These are phyloP conservation scores for Anthophora plumipes DNA, from an alignment of 2,888 invertebrate genomes.

Conservation along the genomic window DNA sequence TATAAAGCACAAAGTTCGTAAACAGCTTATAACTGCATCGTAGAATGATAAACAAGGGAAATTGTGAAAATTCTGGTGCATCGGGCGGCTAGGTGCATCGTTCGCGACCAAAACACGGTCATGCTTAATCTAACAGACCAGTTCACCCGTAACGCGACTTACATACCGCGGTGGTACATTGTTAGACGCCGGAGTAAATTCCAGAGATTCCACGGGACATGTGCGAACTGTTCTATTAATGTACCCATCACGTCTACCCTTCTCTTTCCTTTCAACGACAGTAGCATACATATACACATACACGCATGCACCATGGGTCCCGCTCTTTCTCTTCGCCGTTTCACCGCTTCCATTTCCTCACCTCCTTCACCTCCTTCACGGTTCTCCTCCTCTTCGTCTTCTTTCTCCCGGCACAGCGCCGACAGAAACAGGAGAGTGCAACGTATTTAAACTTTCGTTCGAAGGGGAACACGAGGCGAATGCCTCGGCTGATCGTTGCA, in stretches of 20 bases:
- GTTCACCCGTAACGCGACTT: slow-evolving; percentile 42
- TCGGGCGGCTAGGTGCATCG: slow-evolving; percentile 10
- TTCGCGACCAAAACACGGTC: slow-evolving; percentile 41
- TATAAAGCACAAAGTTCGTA: too few species aligned
- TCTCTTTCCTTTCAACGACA: slow-evolving; percentile 40
- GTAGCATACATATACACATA: too few species aligned
- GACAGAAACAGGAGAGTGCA: slow-evolving; percentile 45
- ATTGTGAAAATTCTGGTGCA: background rate
- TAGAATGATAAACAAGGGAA: background rate
- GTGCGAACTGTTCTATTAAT: slow-evolving; percentile 77
- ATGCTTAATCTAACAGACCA: background rate
- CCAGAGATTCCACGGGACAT: slow-evolving; percentile 70
- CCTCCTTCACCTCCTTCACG: background rate
- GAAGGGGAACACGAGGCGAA: slow-evolving; percentile 60
- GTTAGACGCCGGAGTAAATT: slow-evolving; percentile 69
- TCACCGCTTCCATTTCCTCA: slow-evolving; percentile 30
- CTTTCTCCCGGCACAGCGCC: slow-evolving; percentile 26
- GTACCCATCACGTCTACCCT: slow-evolving; percentile 67
- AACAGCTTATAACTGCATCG: too few species aligned
- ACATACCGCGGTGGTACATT: slow-evolving; percentile 59
- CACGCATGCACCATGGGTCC: slow-evolving; percentile 36
- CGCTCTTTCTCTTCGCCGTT: too few species aligned
- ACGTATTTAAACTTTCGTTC: slow-evolving; percentile 65
- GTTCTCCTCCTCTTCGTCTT: slow-evolving; percentile 29
- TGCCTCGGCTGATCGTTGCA: slow-evolving; percentile 42